These are phyloP conservation scores for Drosophila virilis DNA, from an alignment of 1,140 invertebrate species.

Conservation along the genomic window DNA sequence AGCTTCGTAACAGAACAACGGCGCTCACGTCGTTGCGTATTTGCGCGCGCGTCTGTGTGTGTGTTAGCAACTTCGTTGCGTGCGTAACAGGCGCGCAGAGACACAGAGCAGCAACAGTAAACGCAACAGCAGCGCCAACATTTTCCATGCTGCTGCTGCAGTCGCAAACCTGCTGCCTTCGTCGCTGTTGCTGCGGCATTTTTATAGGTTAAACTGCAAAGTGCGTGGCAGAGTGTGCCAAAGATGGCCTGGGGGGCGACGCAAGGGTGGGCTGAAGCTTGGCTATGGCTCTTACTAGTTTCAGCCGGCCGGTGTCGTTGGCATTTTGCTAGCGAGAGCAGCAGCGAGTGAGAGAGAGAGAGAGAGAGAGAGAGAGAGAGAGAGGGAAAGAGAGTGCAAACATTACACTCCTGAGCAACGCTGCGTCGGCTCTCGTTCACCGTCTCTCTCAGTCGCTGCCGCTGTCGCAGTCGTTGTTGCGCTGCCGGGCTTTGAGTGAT, in stretches of 20 bases:
- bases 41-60: slow-evolving; percentile 34
- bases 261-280: slow-evolving; percentile 6
- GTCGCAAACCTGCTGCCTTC: slow-evolving; percentile 29
- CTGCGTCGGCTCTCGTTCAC: neutral
- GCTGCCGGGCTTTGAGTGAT: slow-evolving; percentile 37
- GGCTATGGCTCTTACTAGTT: slow-evolving; percentile 69
- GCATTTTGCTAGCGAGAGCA: slow-evolving; percentile 37
- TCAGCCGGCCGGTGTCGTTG: slow-evolving; percentile 80
- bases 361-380: slow-evolving; percentile 16
- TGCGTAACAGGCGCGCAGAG: slow-evolving; percentile 74
- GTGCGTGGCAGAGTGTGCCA: slow-evolving; percentile 42
- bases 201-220: slow-evolving; percentile 81
- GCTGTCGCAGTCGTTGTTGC: slow-evolving; percentile 5
- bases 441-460: neutral
- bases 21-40: slow-evolving; percentile 23
- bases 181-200: slow-evolving; percentile 64
- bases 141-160: slow-evolving; percentile 41
- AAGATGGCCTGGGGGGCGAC: neutral
- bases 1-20: slow-evolving; percentile 38
- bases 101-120: slow-evolving; percentile 47
- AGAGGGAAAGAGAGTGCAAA: slow-evolving; percentile 11
- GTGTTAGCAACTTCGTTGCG: slow-evolving; percentile 78
- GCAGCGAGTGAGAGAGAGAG: slow-evolving; percentile 12
- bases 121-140: slow-evolving; percentile 33
- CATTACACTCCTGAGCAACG: slow-evolving; percentile 26